Evolutionary conservation across 2,888 invertebrate species (phyloP), one percentile per base, ranked within the genome.

Genomic region (Artemia sp.): DNA sequence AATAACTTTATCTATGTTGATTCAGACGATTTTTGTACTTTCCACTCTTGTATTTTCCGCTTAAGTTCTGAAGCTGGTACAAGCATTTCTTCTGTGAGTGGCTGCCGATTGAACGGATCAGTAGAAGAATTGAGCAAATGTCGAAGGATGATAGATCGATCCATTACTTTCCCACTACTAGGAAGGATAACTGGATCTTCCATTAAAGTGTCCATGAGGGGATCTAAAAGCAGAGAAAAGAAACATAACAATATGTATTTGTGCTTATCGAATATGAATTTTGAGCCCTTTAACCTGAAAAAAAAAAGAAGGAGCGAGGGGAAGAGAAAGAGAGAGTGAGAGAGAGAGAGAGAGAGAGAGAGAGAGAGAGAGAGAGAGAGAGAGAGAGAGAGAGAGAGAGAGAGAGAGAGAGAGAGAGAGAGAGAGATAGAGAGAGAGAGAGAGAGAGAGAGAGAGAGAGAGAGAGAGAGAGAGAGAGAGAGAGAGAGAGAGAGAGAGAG

Each of bases 101-200:
- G 89, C 79, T 95, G 95, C 72, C 98, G 83, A 80, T 94, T 97
- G 82, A 98, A 98, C 0, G 98, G 98, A 82, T 98, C 97, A 0
- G 95, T 96, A 75, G 88, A 89, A 76, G 94, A 94, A 80, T 96
- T 96, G 74, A 96, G 83, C 76, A 96, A 82, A 81, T 96, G 96
- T 73, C 95, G 84, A 77, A 92, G 84, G 72, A 96, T 96, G 74
- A 94, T 90, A 52, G 92, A 85, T 72, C 94, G 84, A 80, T 96
- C 95, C 93, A 96, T 95, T 50, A 94, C 85, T 76, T 85, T 86
- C 72, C 93, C 92, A 72, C 92, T 91, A 67, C 76, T 75, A 3
- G 95, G 95, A 75, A 96, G 81, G 72, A 87, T 81, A 11, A 96
- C 96, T 11, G 96, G 96, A 80, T 96, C 95, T 8, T 87, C 87